Base-by-base conservation (phyloP, 1,140 invertebrate species). In the Halotydeus destructor region DNA sequence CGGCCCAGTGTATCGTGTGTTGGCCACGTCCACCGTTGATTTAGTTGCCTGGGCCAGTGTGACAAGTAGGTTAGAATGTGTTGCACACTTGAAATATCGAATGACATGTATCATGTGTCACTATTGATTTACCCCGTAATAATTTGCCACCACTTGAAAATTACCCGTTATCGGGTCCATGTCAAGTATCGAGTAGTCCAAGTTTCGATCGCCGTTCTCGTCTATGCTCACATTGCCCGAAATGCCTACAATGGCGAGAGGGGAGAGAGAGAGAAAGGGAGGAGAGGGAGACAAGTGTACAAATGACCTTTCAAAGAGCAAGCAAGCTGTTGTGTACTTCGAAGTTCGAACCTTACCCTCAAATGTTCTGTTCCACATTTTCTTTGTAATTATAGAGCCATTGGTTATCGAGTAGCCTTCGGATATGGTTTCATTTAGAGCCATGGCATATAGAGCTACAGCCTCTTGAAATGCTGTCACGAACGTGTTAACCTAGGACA, bases 401-500 rank as follows among this genome's bases (percentile, higher is more conserved):
- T 91, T 76, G 11, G 66, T 59, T 32, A 82, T 72, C 49, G 79
- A 68, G 1, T 67, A 70, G 1, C 74, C 76, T 50, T 76, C 73
- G 0, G 69, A 67, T 14, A 88, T 58, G 0, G 83, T 86, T 57
- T 88, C 82, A 55, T 88, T 86, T 32, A 93, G 54, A 0, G 83
- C 84, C 67, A 88, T 76, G 0, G 84, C 84, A 50, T 93, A 69
- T 5, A 94, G 63, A 47, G 84, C 77, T 11, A 94, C 83, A 0
- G 85, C 84, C 54, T 93, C 86, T 54, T 91, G 89, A 56, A 93
- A 91, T 0, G 85, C 85, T 1, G 82, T 83, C 44, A 89, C 80
- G 53, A 91, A 53, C 6, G 49, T 48, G 27, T 48, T 52, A 11
- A 53, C 51, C 51, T 53, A 22, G 8, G n/a, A n/a, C n/a, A n/a